Evolutionary conservation across 2,113 vertebrate genomes (phyloP).

Genomic region (Sisor rabdophorus): DNA sequence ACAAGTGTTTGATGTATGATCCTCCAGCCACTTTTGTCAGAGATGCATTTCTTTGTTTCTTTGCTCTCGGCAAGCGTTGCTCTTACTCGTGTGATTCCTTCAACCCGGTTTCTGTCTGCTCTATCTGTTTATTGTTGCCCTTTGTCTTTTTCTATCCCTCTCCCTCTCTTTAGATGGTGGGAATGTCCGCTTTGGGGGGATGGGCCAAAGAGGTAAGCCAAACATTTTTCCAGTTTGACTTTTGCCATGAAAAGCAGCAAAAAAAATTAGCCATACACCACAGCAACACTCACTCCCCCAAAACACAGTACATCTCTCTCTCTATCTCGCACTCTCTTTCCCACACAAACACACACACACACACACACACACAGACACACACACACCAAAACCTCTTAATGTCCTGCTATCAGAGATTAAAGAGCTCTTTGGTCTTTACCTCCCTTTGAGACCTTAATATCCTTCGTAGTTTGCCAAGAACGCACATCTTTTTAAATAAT

Average conservation of each 20-base stretch:
- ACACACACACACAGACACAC: slow-evolving; percentile 22
- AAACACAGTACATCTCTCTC: slow-evolving; percentile 32
- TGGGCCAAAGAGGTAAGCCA: slow-evolving; percentile 68
- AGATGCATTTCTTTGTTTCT: slow-evolving; percentile 76
- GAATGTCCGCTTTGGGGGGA: slow-evolving; percentile 68
- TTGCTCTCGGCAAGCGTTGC: slow-evolving; percentile 30
- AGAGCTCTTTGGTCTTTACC: slow-evolving; percentile 60
- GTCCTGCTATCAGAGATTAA: slow-evolving; percentile 66
- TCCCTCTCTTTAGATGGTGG: slow-evolving; percentile 63
- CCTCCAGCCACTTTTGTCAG: slow-evolving; percentile 85
- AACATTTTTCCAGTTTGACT: slow-evolving; percentile 63
- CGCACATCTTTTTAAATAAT: slow-evolving; percentile 70
- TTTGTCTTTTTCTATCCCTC: slow-evolving; percentile 40
- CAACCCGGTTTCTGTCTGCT: slow-evolving; percentile 51
- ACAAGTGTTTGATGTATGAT: slow-evolving; percentile 94
- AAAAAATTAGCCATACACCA: slow-evolving; percentile 59
- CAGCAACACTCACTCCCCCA: slow-evolving; percentile 35
- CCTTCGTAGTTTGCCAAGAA: slow-evolving; percentile 67
- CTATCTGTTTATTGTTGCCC: slow-evolving; percentile 61
- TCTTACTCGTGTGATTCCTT: slow-evolving; percentile 40
- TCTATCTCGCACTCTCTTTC: not conserved
- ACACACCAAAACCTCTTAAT: slow-evolving; percentile 38
- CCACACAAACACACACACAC: slow-evolving; percentile 10
- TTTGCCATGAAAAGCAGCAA: slow-evolving; percentile 60
- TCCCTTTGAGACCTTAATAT: slow-evolving; percentile 66